Conservation (phyloP, 64 coral and sea anemone species). For the Actinia tenebrosa region DNA sequence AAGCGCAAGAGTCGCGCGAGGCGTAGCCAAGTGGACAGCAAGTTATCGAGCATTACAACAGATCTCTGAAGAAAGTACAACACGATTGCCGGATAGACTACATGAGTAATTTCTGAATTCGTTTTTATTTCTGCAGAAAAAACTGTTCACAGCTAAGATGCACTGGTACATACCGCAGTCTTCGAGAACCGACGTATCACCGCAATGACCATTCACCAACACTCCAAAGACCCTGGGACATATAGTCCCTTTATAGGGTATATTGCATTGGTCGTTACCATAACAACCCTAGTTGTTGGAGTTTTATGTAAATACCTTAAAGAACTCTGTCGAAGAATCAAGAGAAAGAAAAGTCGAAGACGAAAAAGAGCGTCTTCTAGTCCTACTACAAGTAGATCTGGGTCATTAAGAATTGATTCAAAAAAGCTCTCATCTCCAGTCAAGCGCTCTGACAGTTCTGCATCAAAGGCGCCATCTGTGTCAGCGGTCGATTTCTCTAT, state of each 20-base stretch:
- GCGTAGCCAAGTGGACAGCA: no score
- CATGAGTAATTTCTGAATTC: background rate
- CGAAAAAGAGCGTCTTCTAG: background rate
- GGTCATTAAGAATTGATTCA: background rate
- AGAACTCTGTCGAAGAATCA: conserved; percentile 17
- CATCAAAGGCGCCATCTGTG: background rate
- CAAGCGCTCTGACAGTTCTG: background rate
- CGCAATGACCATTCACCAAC: conserved; percentile 7
- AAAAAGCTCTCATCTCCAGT: background rate
- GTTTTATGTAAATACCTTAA: conserved; percentile 11
- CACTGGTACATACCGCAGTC: background rate
- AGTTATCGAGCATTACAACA: no score
- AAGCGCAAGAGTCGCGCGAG: no score
- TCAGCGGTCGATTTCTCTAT: conserved; percentile 54
- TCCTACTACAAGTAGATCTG: background rate
- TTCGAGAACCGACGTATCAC: background rate
- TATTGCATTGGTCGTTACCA: conserved; percentile 1
- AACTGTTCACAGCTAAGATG: background rate
- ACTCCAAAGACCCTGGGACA: background rate
- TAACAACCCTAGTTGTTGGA: conserved; percentile 17
- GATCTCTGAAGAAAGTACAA: no score
- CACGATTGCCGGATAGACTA: background rate
- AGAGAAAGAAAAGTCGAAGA: background rate
- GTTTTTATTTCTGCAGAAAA: background rate
- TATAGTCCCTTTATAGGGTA: conserved; percentile 6